A percentile compares a stretch with the other conserved stretches of the same genome.
phyloP scores from a whole-genome alignment of 2,113 vertebrate genomes.

The Mirza zaza region DNA sequence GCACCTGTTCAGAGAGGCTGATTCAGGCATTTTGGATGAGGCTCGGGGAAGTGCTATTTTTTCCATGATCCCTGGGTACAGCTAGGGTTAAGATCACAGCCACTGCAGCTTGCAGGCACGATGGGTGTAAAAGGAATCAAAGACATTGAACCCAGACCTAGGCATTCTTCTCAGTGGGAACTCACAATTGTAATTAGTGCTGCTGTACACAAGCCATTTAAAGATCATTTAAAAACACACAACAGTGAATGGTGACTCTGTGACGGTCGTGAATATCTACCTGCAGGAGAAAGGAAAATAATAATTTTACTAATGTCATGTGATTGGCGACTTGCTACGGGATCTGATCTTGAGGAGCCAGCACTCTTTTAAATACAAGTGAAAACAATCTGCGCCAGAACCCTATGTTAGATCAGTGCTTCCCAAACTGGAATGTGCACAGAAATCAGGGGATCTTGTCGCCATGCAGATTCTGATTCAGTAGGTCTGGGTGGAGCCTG shows the following conservation, averaged over 20 bases:
- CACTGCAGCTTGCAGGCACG: fast-evolving
- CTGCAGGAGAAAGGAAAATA: background rate
- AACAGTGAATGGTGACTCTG: background rate
- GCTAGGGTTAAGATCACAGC: background rate
- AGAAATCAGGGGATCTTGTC: background rate
- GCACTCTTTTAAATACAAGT: too few relatives aligned
- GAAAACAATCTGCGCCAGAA: too few relatives aligned
- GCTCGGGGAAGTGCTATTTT: background rate
- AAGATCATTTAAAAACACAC: background rate
- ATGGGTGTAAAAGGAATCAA: background rate
- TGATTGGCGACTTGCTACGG: background rate
- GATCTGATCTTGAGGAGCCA: too few relatives aligned
- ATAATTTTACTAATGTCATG: background rate
- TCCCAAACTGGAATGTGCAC: background rate
- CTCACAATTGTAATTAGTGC: background rate
- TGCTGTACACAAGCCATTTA: too few relatives aligned
- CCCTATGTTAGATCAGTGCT: fast-evolving
- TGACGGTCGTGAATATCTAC: background rate
- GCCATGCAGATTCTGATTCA: background rate
- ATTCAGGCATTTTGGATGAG: background rate
- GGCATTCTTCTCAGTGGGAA: background rate
- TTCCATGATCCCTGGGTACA: background rate
- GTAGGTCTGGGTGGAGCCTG: background rate
- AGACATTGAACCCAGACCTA: fast-evolving
- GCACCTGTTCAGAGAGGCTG: background rate